Conservation (phyloP, 2,113 vertebrate genomes). For the Actinemys pallida region DNA sequence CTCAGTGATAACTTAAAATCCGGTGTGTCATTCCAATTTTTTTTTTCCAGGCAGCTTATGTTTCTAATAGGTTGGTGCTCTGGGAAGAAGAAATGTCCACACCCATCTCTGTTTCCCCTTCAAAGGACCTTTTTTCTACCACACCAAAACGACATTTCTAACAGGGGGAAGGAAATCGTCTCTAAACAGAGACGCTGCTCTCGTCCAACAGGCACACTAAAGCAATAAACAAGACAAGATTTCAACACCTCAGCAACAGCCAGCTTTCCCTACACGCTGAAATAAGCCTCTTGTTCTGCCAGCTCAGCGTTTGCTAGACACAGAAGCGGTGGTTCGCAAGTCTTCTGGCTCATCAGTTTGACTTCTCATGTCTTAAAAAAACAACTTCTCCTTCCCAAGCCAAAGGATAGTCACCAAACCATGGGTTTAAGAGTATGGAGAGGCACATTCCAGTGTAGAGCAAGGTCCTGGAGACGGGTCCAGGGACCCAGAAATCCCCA, state of each 20-base stretch:
- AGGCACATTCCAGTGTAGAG: not conserved
- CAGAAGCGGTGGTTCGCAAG: not conserved
- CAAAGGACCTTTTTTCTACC: not conserved
- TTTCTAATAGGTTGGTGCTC: not conserved
- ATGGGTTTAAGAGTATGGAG: not conserved
- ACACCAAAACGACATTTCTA: not conserved
- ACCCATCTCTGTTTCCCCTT: not conserved
- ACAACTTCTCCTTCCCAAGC: not conserved
- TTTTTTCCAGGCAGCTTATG: not conserved
- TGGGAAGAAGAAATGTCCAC: not conserved
- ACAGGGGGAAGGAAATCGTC: not conserved
- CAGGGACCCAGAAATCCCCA: not conserved
- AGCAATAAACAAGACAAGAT: not conserved
- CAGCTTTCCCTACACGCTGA: not conserved
- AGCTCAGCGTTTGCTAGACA: not conserved
- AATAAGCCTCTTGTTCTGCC: not conserved
- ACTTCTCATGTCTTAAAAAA: not conserved
- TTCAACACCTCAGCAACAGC: not conserved
- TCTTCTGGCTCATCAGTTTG: not conserved
- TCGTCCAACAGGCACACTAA: not conserved
- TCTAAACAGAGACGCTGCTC: not conserved
- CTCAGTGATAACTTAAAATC: not conserved
- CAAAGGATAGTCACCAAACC: not conserved
- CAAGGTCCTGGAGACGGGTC: not conserved
- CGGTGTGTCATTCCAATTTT: not conserved